phyloP scores from a whole-genome alignment of 1,140 invertebrate species.

The Druon quercuslanigerum region DNA sequence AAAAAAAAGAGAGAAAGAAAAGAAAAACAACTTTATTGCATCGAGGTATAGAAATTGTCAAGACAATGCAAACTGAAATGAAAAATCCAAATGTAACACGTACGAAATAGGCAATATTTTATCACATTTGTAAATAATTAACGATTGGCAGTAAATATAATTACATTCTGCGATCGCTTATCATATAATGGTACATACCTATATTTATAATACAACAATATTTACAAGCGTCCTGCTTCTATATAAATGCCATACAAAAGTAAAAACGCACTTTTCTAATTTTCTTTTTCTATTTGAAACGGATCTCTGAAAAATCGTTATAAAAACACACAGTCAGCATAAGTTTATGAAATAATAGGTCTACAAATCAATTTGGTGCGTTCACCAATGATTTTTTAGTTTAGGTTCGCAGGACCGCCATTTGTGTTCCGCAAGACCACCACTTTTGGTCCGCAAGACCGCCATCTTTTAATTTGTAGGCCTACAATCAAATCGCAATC shows the following conservation, averaged over 20 bases:
- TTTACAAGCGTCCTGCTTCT: conserved; percentile 59
- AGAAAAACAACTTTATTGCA: not conserved
- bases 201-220: conserved; percentile 60
- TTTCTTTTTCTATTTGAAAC: conserved; percentile 39
- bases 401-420: too few species aligned
- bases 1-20: not conserved
- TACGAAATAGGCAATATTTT: conserved; percentile 41
- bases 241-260: conserved; percentile 54
- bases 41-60: conserved; percentile 24
- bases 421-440: too few species aligned
- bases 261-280: conserved; percentile 58
- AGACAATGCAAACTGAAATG: conserved; percentile 8
- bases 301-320: conserved; percentile 21
- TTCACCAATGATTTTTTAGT: too few species aligned
- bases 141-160: conserved; percentile 46
- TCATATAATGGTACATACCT: conserved; percentile 34
- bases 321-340: conserved; percentile 32
- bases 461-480: too few species aligned
- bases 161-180: conserved; percentile 45
- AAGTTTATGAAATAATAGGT: not conserved
- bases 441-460: too few species aligned
- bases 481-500: not conserved
- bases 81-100: conserved; percentile 37
- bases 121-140: conserved; percentile 65
- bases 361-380: too few species aligned